Evolutionary conservation across 37 sponge, comb jelly and placozoan species (phyloP), one percentile per base, ranked within the genome.

Genomic region (Theonella swinhoei): DNA sequence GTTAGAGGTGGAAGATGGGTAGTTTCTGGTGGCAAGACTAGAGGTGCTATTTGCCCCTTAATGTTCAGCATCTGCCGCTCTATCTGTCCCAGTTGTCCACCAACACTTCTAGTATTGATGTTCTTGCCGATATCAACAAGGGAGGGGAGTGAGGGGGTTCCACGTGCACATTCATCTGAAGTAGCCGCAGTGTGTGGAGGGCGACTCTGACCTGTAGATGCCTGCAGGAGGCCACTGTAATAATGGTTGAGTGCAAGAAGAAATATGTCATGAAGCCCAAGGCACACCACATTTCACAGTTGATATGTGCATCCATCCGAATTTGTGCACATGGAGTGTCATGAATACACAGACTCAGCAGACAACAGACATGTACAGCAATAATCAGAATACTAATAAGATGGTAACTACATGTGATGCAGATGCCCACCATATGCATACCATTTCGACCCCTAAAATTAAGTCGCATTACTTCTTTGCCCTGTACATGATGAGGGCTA

Each of bases 1-100:
- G 39, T 39, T 9, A 89, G 61, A 5, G 89, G 89, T 39, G 89
- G 89, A 25, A 89, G 67, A 39, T 83, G 84, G 37, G 83, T 8
- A 28, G 72, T 42, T n/a, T 89, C 89, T 65, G 89, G 84, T 22
- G 58, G 79, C 25, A 60, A 1, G 40, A 23, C 19, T 11, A 83
- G 36, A 0, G 74, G 72, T 25, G 73, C 68, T 24, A 33, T 64
- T 19, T 23, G 22, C 20, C 91, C 91, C 36, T 60, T 22, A 14
- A 90, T 42, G 2, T 68, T 68, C 9, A 90, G 64, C 40, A 80
- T 3, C 39, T 78, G 62, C 62, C 85, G 28, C 71, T 85, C 91
- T 32, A 85, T 25, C 22, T 62, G 76, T 22, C 64, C 62, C 39
- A 54, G 31, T 34, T 26, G 34, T 8, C 82, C 86, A 2, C 20